A percentile compares a stretch with the other conserved stretches of the same genome.
Conservation (phyloP, 2,113 vertebrate genomes). For the Serilophus lunatus region DNA sequence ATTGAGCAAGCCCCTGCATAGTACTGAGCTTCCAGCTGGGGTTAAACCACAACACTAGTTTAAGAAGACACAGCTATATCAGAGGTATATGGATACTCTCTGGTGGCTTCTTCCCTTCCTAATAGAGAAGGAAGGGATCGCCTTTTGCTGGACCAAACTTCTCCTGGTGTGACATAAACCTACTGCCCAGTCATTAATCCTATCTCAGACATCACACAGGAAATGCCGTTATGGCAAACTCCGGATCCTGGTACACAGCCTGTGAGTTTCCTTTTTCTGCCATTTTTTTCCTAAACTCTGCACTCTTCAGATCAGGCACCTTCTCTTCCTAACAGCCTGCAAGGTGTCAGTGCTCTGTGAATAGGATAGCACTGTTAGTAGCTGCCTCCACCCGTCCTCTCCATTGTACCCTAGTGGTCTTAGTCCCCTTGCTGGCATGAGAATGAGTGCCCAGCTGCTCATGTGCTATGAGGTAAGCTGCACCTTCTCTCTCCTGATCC, state of each 20-base stretch:
- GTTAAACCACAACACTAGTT: neutral
- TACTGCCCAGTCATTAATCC: too few relatives aligned
- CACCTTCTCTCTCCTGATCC: neutral
- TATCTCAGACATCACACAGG: neutral
- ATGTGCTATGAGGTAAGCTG: fast-evolving
- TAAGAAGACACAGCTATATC: neutral
- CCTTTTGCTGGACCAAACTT: neutral
- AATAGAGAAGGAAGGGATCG: neutral
- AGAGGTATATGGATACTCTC: neutral
- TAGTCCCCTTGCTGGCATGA: neutral
- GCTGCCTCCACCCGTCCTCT: neutral
- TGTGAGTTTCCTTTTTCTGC: neutral
- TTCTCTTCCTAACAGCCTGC: neutral
- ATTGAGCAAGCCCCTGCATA: neutral
- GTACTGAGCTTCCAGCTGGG: neutral
- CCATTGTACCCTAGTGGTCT: fast-evolving
- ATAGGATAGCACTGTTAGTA: fast-evolving
- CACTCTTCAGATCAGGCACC: neutral
- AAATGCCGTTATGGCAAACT: neutral
- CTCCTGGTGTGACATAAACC: neutral
- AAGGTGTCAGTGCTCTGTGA: fast-evolving
- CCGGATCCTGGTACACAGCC: neutral
- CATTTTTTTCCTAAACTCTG: neutral
- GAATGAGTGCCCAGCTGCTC: fast-evolving
- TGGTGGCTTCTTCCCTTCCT: neutral